These are phyloP conservation scores for Zenarchopterus dispar DNA, from an alignment of 2,797 vertebrate species.

Conservation along the genomic window DNA sequence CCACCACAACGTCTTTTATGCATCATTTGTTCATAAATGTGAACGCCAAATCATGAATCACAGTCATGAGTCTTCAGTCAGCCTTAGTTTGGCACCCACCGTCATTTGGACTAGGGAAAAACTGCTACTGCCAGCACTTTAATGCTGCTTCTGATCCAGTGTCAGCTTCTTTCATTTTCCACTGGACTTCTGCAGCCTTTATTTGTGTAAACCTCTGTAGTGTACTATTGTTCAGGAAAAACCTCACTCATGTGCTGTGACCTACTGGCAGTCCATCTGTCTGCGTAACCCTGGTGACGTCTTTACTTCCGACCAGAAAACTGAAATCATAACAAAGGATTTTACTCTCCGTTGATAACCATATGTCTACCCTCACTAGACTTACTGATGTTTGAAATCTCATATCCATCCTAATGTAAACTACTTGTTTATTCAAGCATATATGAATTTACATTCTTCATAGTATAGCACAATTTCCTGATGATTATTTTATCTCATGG, in stretches of 20 bases:
- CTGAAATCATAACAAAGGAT: slow-evolving; percentile 67
- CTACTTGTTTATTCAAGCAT: slow-evolving; percentile 9
- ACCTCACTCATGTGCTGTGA: slow-evolving; percentile 22
- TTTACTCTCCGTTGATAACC: slow-evolving; percentile 46
- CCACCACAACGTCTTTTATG: too few species aligned
- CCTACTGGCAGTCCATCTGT: slow-evolving; percentile 40
- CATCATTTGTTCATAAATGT: too few species aligned
- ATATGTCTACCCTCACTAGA: slow-evolving; percentile 37
- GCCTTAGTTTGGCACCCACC: too few species aligned
- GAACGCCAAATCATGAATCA: too few species aligned
- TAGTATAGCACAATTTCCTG: too few species aligned
- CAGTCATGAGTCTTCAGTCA: too few species aligned
- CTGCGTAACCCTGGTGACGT: slow-evolving; percentile 13
- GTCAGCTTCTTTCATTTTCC: too few species aligned
- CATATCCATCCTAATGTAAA: slow-evolving; percentile 1
- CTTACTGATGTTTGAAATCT: slow-evolving; percentile 9
- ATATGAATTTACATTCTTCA: too few species aligned
- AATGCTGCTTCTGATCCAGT: too few species aligned
- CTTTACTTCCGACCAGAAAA: slow-evolving; percentile 34
- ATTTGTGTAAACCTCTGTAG: slow-evolving; percentile 35
- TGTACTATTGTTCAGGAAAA: slow-evolving; percentile 19
- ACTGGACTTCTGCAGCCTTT: slow-evolving; percentile 15
- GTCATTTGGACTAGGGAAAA: too few species aligned
- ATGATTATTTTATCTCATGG: slow-evolving; percentile 7
- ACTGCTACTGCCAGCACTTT: too few species aligned